Base-by-base conservation (phyloP, 2,113 vertebrate genomes). In the Tamias sibiricus region DNA sequence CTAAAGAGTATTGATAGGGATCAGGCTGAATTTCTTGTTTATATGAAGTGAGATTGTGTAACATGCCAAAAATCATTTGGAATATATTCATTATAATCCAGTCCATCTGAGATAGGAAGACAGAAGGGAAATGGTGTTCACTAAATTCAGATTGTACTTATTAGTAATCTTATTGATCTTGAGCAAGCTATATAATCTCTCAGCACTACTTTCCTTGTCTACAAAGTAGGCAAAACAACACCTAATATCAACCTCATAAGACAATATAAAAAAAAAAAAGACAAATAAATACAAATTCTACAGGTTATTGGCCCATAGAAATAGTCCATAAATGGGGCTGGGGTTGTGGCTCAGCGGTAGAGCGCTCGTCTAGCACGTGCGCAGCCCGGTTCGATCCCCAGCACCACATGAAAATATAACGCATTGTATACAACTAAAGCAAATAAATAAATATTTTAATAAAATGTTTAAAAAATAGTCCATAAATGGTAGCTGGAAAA, bases 81-180 rank as follows among this genome's bases (percentile, higher is more conserved):
- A 85, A 94, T 91, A 49, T 68, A 68, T 76, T 93, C 17, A 92
- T 86, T 91, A 37, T 82, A 89, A 95, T 40, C 96, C 79, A 91
- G 52, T 17, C 37, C 69, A 85, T 72, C 16, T n/a, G n/a, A n/a
- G n/a, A 90, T 40, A 2, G 4, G 68, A 35, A 32, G 26, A 64
- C 24, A 42, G 16, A 44, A 79, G 69, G 74, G 37, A 90, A 86
- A 85, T 35, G 2, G 66, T 80, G 32, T 91, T 94, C 49, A 69
- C 13, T 52, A 32, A 94, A 82, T 93, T 96, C 44, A 85, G 40
- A 59, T 32, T 94, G 22, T 81, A 72, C 28, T 92, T 69, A 94
- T 1, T 62, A 94, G 66, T 13, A 62, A 13, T 14, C 14, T 52
- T 52, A 52, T 52, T 69, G 47, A 74, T 68, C n/a, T 64, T 42